A percentile compares a stretch with the other conserved stretches of the same genome.
Evolutionary conservation across 2,113 vertebrate species (phyloP).

Genomic region (Dasyurus viverrinus): DNA sequence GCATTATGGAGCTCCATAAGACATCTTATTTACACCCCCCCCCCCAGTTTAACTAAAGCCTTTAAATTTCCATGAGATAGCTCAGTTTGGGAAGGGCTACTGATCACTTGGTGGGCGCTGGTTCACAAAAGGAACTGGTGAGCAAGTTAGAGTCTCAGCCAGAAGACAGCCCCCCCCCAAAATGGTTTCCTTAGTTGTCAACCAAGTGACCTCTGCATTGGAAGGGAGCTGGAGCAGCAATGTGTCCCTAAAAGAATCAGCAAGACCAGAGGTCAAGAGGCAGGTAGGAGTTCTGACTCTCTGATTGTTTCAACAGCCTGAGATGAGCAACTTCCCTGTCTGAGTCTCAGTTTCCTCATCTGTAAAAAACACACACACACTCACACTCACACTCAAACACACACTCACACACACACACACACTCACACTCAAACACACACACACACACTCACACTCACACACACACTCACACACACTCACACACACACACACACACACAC

Average conservation of each 20-base stretch:
- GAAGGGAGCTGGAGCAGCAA: not conserved
- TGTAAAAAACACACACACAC: not conserved
- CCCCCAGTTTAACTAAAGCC: not conserved
- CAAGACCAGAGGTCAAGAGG: not conserved
- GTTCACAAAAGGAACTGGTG: not conserved
- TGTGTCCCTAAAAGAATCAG: too few relatives aligned
- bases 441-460: too few relatives aligned
- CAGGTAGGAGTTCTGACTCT: not conserved
- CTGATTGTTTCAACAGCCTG: not conserved
- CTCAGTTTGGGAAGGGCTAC: not conserved
- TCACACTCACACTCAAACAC: too few relatives aligned
- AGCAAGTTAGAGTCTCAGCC: not conserved
- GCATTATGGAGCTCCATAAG: not conserved
- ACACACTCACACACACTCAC: too few relatives aligned
- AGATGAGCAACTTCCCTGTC: not conserved
- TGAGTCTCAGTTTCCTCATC: not conserved
- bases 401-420: too few relatives aligned
- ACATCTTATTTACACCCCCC: not conserved
- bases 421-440: too few relatives aligned
- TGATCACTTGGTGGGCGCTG: not conserved
- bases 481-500: not conserved
- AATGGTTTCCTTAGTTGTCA: not conserved
- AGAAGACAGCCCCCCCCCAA: not conserved
- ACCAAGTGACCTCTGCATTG: not conserved
- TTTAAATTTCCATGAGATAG: not conserved